Evolutionary conservation across 2,888 invertebrate species (phyloP).

Genomic region (Limenitis camilla): DNA sequence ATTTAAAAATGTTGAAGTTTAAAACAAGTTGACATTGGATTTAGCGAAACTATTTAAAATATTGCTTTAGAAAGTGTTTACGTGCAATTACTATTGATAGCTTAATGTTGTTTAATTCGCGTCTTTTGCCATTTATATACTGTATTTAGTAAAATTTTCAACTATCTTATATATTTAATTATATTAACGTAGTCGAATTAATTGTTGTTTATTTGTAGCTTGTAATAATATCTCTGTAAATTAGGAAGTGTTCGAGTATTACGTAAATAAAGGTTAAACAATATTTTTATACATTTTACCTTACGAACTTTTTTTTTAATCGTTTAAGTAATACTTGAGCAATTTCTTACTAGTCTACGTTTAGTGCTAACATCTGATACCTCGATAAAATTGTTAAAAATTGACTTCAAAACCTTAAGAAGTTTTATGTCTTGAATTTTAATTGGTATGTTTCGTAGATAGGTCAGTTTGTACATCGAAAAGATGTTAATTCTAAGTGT

Average conservation of each 20-base stretch:
- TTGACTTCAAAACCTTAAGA: background rate
- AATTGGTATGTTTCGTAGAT: background rate
- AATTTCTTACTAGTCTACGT: slow-evolving; percentile 63
- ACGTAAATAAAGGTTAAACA: no score
- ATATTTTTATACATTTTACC: no score
- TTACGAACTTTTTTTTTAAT: background rate
- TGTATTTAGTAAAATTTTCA: slow-evolving; percentile 11
- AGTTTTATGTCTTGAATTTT: background rate
- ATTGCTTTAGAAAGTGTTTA: slow-evolving; percentile 7
- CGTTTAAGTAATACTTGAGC: slow-evolving; percentile 18
- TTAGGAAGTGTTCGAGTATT: no score
- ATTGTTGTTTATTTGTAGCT: slow-evolving; percentile 38
- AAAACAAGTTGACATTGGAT: background rate
- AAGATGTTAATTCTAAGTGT: background rate
- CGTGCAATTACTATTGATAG: slow-evolving; percentile 15
- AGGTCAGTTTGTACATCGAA: background rate
- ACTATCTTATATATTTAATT: background rate
- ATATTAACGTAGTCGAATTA: slow-evolving; percentile 40
- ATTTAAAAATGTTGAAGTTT: background rate
- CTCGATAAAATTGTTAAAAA: slow-evolving; percentile 31
- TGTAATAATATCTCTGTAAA: slow-evolving; percentile 10
- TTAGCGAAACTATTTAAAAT: slow-evolving; percentile 1
- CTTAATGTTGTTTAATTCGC: slow-evolving; percentile 8
- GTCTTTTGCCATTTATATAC: slow-evolving; percentile 14
- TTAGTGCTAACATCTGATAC: slow-evolving; percentile 53